Conservation (phyloP, 2,797 vertebrate species). For the Buceros bicornis region DNA sequence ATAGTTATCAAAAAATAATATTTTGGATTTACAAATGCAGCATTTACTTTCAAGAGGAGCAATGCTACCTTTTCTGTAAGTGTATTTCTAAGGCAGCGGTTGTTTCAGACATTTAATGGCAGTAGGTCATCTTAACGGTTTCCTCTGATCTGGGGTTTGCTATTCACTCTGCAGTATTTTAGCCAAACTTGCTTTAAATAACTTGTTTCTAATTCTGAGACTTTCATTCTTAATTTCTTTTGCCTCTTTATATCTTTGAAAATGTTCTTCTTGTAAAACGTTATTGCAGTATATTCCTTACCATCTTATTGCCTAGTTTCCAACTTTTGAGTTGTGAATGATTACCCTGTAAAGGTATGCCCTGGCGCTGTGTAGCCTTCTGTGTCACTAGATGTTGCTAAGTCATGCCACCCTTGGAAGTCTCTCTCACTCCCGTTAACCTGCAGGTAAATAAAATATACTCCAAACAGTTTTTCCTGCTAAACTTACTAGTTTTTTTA, state of each 20-base stretch:
- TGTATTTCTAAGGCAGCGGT: neutral
- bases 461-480: neutral
- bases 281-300: neutral
- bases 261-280: neutral
- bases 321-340: neutral
- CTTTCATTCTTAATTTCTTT: neutral
- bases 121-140: neutral
- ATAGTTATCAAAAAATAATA: rapidly evolving
- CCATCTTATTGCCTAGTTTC: neutral
- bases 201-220: neutral
- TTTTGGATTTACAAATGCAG: neutral
- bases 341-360: neutral
- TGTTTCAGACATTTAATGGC: neutral
- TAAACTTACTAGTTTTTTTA: neutral
- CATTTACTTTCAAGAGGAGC: neutral
- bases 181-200: neutral
- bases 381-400: neutral
- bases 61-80: neutral
- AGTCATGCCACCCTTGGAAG: neutral
- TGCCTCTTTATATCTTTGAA: neutral
- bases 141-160: neutral
- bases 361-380: neutral
- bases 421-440: neutral
- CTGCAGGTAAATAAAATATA: neutral
- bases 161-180: neutral